Evolutionary conservation across 2,888 invertebrate species (phyloP).

Genomic region (Lithosia quadra): DNA sequence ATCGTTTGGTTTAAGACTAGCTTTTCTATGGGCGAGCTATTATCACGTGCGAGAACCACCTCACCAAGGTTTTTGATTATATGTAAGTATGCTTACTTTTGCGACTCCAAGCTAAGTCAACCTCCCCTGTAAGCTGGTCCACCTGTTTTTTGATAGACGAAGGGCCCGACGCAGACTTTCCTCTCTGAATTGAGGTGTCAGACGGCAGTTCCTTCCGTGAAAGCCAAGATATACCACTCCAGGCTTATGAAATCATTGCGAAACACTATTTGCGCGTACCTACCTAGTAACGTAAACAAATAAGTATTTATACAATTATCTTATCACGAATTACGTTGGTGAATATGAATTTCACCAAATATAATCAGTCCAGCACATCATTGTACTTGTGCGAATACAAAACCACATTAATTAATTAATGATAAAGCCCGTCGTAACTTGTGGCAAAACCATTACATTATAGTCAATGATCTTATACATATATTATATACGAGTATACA

Average conservation of each 20-base stretch:
- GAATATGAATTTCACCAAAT: constrained; percentile 9
- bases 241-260: background rate
- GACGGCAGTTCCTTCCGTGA: too few relatives aligned
- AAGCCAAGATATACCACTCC: background rate
- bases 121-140: background rate
- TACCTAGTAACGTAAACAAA: constrained; percentile 20
- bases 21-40: too few relatives aligned
- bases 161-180: background rate
- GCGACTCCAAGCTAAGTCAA: too few relatives aligned
- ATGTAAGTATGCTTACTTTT: too few relatives aligned
- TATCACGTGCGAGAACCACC: too few relatives aligned
- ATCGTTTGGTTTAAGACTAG: too few relatives aligned
- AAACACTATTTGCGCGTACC: constrained; percentile 24
- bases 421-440: background rate
- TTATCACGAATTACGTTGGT: constrained; percentile 38
- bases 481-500: too few relatives aligned
- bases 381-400: background rate
- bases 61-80: too few relatives aligned
- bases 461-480: too few relatives aligned
- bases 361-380: constrained; percentile 10
- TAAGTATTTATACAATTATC: constrained; percentile 36
- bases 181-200: background rate
- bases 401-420: constrained; percentile 4
- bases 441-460: background rate
- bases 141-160: background rate